Percentiles rank a stretch among this genome's conserved stretches.
Evolutionary conservation across 2,888 invertebrate genomes (phyloP).

Genomic region (Torymus aiolomorphi): DNA sequence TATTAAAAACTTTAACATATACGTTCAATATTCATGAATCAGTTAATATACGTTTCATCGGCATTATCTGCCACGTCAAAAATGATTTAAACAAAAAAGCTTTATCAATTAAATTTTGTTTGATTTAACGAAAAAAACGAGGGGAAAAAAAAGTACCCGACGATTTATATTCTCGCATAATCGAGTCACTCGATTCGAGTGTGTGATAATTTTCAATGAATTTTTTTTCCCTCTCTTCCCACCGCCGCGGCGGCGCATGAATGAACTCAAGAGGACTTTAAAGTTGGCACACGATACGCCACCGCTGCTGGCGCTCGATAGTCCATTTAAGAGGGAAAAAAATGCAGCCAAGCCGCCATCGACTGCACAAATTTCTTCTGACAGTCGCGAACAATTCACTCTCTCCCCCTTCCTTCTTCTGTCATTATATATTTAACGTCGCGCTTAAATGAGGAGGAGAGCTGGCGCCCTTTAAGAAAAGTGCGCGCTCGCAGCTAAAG

Average conservation of each 20-base stretch:
- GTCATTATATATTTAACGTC: too few relatives aligned
- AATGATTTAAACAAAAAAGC: too few relatives aligned
- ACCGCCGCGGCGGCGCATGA: background rate
- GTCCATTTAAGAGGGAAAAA: slow-evolving; percentile 29
- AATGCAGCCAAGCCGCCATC: slow-evolving; percentile 14
- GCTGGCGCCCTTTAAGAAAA: background rate
- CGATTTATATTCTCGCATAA: slow-evolving; percentile 16
- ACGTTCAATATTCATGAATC: too few relatives aligned
- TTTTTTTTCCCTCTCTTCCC: slow-evolving; percentile 6
- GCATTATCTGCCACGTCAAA: too few relatives aligned
- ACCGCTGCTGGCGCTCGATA: slow-evolving; percentile 11
- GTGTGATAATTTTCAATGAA: slow-evolving; percentile 41
- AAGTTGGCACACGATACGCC: slow-evolving; percentile 44
- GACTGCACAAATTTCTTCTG: slow-evolving; percentile 23
- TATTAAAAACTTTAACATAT: too few relatives aligned
- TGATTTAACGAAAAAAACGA: background rate
- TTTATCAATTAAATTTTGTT: background rate
- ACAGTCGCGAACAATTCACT: slow-evolving; percentile 28
- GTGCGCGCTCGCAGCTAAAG: background rate
- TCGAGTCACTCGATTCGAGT: slow-evolving; percentile 31
- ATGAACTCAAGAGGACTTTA: slow-evolving; percentile 34
- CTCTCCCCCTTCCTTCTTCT: slow-evolving; percentile 11
- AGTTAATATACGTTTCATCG: too few relatives aligned
- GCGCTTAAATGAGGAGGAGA: too few relatives aligned
- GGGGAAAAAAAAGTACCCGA: background rate